phyloP scores from a whole-genome alignment of 2,797 vertebrate species.

The Coregonus sp. region DNA sequence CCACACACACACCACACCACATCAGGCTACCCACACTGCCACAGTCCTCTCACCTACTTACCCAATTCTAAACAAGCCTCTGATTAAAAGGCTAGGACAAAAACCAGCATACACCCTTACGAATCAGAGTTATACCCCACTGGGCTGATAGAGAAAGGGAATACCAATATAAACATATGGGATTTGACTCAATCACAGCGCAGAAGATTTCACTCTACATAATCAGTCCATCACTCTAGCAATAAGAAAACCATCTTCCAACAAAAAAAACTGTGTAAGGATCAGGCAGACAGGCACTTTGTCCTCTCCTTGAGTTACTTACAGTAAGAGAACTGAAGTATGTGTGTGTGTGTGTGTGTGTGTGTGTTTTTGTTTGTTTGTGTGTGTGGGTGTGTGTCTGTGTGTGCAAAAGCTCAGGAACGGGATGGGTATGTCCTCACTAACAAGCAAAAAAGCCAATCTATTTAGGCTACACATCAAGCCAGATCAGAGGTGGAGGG shows the following conservation, averaged over 20 bases:
- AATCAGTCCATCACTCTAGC: not conserved
- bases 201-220: too few relatives aligned
- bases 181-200: too few relatives aligned
- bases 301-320: not conserved
- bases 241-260: not conserved
- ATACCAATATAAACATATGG: too few relatives aligned
- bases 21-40: not conserved
- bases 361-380: not conserved
- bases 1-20: not conserved
- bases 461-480: not conserved
- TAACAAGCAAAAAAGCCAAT: not conserved
- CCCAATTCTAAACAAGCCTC: not conserved
- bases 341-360: not conserved
- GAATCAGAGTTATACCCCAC: too few relatives aligned
- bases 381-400: not conserved
- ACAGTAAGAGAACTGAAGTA: not conserved
- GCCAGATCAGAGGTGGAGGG: too few relatives aligned
- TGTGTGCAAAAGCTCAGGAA: not conserved
- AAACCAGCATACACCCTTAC: too few relatives aligned
- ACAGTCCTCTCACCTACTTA: not conserved
- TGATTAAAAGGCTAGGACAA: too few relatives aligned
- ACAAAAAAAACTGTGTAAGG: not conserved
- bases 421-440: not conserved
- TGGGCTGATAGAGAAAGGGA: not conserved
- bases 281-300: not conserved